Base-by-base conservation (phyloP, 2,113 vertebrate species). In the Elanus axillaris region DNA sequence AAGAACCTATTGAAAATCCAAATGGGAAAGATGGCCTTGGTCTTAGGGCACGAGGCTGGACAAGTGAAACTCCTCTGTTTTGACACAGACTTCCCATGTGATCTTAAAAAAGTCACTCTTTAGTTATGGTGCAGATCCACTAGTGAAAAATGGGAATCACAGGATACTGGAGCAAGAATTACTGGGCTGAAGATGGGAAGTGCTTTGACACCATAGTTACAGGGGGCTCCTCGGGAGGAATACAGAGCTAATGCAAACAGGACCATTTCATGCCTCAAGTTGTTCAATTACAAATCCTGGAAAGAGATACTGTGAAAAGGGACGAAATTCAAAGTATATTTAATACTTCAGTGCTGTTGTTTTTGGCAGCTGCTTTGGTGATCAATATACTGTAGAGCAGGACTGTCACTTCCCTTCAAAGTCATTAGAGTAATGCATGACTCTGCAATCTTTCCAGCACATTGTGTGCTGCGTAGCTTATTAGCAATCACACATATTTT, bases 391-490 rank as follows among this genome's bases (percentile, higher is more conserved):
- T 53, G 48, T 40, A 56, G 18, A 89, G 48, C 32, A 84, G 36
- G 43, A 75, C 58, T 82, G 69, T 72, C 47, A 38, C 52, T 48
- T 15, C 31, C 10, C 32, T 34, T 56, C 47, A 23, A 52, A 87
- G 31, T n/a, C 56, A 52, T n/a, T 40, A 74, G 34, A 47, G 21
- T 11, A 85, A 53, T 22, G 43, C 15, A 56, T 40, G 69, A 75
- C 77, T 71, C 73, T 68, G 53, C 84, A 90, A 9, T 53, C 58
- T 63, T 62, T 43, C 69, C 69, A 63, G 63, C 11, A n/a, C 0
- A 0, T 19, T 0, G 0, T n/a, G 42, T 53, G 47, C 69, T 74
- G n/a, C 12, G 4, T 16, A 53, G 12, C 11, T 78, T 26, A 66
- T 71, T n/a, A 87, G 69, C 42, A 81, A 10, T 36, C 47, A 15